phyloP scores from a whole-genome alignment of 2,888 invertebrate genomes.

The Hypomecis punctinalis region DNA sequence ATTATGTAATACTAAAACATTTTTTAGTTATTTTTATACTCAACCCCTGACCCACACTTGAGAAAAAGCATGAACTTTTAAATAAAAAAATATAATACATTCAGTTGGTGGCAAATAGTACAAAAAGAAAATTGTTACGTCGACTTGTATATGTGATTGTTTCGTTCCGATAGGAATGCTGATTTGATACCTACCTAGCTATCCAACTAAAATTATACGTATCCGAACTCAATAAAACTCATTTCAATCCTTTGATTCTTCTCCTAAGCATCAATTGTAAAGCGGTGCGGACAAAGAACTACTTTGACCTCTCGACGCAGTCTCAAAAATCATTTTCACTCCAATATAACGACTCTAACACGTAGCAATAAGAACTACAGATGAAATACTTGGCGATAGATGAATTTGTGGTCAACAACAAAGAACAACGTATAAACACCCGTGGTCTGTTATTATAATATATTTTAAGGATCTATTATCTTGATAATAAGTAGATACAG shows the following conservation, averaged over 20 bases:
- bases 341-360: slow-evolving; percentile 19
- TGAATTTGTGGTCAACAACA: slow-evolving; percentile 16
- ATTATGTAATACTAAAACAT: no score
- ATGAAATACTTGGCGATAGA: not conserved
- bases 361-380: slow-evolving; percentile 18
- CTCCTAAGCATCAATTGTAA: slow-evolving; percentile 54
- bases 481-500: slow-evolving; percentile 54
- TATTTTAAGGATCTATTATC: slow-evolving; percentile 54
- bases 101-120: not conserved
- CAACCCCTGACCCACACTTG: no score
- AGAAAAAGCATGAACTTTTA: no score
- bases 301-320: slow-evolving; percentile 7
- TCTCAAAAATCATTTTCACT: slow-evolving; percentile 5
- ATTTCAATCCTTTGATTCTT: slow-evolving; percentile 48
- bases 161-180: slow-evolving; percentile 12
- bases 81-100: no score
- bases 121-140: not conserved
- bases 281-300: slow-evolving; percentile 55
- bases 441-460: slow-evolving; percentile 56
- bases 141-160: not conserved
- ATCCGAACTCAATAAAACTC: slow-evolving; percentile 38
- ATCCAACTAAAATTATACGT: slow-evolving; percentile 47
- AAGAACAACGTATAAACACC: slow-evolving; percentile 50
- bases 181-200: slow-evolving; percentile 16
- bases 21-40: no score